Evolutionary conservation across 2,888 invertebrate genomes (phyloP).

Genomic region (Morpho achilles): DNA sequence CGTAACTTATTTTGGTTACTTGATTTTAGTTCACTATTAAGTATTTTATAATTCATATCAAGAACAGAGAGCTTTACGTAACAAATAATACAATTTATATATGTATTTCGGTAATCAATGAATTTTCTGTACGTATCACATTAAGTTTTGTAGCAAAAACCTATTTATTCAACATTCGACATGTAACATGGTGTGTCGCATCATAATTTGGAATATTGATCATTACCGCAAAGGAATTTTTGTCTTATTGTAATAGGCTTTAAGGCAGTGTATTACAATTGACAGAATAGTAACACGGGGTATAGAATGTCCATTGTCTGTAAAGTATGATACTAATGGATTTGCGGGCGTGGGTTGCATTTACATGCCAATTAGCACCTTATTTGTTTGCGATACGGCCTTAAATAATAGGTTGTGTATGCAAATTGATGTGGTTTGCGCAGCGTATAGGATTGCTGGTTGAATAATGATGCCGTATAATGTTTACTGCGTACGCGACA

Average conservation of each 20-base stretch:
- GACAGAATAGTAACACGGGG: constrained; percentile 18
- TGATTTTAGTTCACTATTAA: too few relatives aligned
- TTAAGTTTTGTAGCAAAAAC: constrained; percentile 31
- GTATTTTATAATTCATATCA: neutral
- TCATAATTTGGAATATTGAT: constrained; percentile 22
- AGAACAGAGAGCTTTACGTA: constrained; percentile 24
- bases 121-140: too few relatives aligned
- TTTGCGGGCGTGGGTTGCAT: constrained; percentile 29
- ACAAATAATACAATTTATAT: neutral
- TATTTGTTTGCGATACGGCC: constrained; percentile 33
- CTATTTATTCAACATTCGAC: constrained; percentile 22
- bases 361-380: constrained; percentile 37
- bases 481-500: constrained; percentile 45
- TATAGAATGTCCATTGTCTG: constrained; percentile 66
- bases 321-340: constrained; percentile 32
- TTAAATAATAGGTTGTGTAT: constrained; percentile 8
- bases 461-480: constrained; percentile 64
- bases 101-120: neutral
- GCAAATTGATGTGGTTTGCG: constrained; percentile 15
- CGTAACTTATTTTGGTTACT: too few relatives aligned
- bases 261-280: constrained; percentile 16
- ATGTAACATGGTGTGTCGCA: constrained; percentile 21
- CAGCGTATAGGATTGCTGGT: constrained; percentile 38
- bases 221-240: constrained; percentile 16
- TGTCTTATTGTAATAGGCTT: constrained; percentile 14